Base-by-base conservation (phyloP, 2,888 invertebrate species). In the Oscheius sp. region DNA sequence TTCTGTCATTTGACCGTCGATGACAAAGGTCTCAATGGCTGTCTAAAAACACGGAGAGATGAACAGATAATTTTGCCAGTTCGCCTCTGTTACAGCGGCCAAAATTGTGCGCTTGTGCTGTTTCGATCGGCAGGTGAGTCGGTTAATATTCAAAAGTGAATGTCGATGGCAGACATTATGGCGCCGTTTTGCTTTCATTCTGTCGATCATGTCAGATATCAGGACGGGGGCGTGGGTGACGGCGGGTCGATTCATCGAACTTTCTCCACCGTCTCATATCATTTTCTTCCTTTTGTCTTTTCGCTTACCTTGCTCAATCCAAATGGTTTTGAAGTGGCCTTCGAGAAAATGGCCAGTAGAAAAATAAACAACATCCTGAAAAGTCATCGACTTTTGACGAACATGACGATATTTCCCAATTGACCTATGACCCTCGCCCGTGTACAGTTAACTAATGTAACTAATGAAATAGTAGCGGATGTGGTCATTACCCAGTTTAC, bases 231-330 rank as follows among this genome's bases (percentile, higher is more conserved):
- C 35, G 35, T 35, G 35, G 35, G 35, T 35, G 35, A 35, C 35
- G 35, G 35, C 45, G 45, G 18, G 18, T 49, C 49, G 49, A 49
- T 35, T 35, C 35, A 35, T 2, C n/a, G 49, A 49, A 49, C 16
- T 18, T 3, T 49, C 18, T 58, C 29, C 27, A 13, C 27, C 58
- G 16, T 58, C 6, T 29, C 58, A 12, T 58, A 16, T 27, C 58
- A 58, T n/a, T 27, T n/a, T n/a, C 27, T 29, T 12, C 27, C 29
- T 27, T 18, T 49, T 18, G 13, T 7, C 49, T 13, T 3, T 49
- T 18, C 29, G 29, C 29, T 41, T 61, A 61, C 61, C 61, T 61
- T 41, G 43, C 43, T 61, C 18, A 61, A 18, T 61, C 61, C 61
- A 1, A 43, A 23, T 23, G 61, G 41, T 21, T 13, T 35, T 35